Conservation (phyloP, 64 coral and sea anemone species). For the Anthopleura sola region DNA sequence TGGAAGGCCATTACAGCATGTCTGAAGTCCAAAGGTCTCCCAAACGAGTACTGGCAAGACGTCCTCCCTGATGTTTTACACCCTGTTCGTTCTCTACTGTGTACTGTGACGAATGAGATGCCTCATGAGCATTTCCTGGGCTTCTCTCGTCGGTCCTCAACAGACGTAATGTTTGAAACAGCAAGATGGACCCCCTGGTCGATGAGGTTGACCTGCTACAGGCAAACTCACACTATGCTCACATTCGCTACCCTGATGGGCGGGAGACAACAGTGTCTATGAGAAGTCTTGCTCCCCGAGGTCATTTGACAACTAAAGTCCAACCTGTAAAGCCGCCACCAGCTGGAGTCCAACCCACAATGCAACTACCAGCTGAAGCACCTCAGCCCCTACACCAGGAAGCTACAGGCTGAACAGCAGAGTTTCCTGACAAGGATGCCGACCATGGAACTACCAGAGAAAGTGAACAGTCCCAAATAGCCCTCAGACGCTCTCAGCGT, state of each 20-base stretch:
- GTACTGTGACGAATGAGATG: slow-evolving; percentile 35
- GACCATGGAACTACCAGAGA: not conserved
- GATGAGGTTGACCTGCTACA: slow-evolving; percentile 55
- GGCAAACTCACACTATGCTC: slow-evolving; percentile 23
- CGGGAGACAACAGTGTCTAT: not conserved
- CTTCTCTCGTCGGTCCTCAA: slow-evolving; percentile 1
- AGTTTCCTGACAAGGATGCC: not conserved
- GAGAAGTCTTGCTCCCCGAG: slow-evolving; percentile 29
- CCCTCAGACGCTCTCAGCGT: slow-evolving; percentile 30
- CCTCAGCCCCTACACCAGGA: slow-evolving; percentile 17
- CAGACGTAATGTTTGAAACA: not conserved
- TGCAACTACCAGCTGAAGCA: not conserved
- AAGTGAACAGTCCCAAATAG: slow-evolving; percentile 24
- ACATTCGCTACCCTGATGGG: not conserved
- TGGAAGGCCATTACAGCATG: slow-evolving; percentile 19
- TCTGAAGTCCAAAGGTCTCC: slow-evolving; percentile 38
- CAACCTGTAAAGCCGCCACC: not conserved
- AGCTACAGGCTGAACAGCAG: slow-evolving; percentile 12
- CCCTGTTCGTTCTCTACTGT: not conserved
- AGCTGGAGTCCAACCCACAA: not conserved
- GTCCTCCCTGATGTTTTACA: slow-evolving; percentile 41
- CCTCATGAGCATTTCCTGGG: slow-evolving; percentile 10
- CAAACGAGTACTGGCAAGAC: not conserved
- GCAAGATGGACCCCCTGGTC: slow-evolving; percentile 39
- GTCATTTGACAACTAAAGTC: not conserved